Evolutionary conservation across 1,140 invertebrate species (phyloP), one percentile per base, ranked within the genome.

Genomic region (Trichonephila clavata): DNA sequence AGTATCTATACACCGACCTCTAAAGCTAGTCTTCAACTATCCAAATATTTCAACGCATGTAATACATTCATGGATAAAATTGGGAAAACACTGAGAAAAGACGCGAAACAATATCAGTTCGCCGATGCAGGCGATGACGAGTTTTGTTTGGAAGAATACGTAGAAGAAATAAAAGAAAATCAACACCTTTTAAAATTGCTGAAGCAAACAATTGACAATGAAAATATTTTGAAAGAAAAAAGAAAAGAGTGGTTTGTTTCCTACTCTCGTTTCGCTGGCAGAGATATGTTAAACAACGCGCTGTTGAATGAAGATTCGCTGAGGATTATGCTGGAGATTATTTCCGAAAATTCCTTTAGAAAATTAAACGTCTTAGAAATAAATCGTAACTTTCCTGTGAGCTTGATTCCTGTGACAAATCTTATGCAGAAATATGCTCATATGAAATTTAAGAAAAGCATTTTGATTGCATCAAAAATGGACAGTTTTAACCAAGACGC

Each of bases 321-420:
- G 14, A 63, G 90, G 32, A 68, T 90, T 18, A 68, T 94, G 24
- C 16, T 94, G 14, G 94, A 94, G 7, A 80, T 94, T 32, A 86
- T 95, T 21, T 16, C 32, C 8, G 94, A 95, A 60, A 95, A 95
- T 71, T 81, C 32, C 61, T 86, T 60, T 18, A 88, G 68, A 50
- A 94, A 91, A 14, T n/a, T 94, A 18, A 94, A 21, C 86, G 84
- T 94, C 0, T 8, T 93, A 8, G 94, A 94, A 57, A 16, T 93
- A 14, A 63, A 60, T n/a, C 60, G 32, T 32, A 21, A 87, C 20
- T 68, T 61, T 27, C 20, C 63, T 5, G 16, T 63, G 24, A n/a
- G 93, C 6, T 14, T 94, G 14, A 32, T 59, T 24, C 18, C 27
- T 32, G 18, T 80, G 24, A 32, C 20, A 21, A 68, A 86, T 5